Base-by-base conservation (phyloP, 2,113 vertebrate species). In the Crotalus horridus region DNA sequence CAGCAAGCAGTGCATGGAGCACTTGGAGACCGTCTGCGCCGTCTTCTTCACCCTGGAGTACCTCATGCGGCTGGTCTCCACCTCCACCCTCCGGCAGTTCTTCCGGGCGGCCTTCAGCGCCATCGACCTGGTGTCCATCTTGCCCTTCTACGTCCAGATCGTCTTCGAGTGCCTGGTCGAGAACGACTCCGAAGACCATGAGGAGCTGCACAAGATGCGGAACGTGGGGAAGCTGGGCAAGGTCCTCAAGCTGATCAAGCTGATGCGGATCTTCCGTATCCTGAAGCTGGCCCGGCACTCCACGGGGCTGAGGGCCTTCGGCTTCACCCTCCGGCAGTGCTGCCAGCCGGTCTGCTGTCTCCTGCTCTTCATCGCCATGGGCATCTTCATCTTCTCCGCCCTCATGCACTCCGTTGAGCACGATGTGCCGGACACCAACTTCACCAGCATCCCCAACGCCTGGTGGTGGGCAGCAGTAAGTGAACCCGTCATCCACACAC, bases 391-490 rank as follows among this genome's bases (percentile, higher is more conserved):
- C 90, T 99, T 99, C 97, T 99, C 99, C 0, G 98, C 99, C 48
- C 97, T 99, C 87, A 98, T 99, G 98, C 98, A 98, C 96, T 99
- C 98, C 0, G 99, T 98, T 95, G 99, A 99, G 95, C 98, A 98
- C 1, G 98, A 99, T 43, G 97, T 98, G 90, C 98, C 97, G 0
- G 98, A 98, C 69, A 98, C 98, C 0, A 98, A 98, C 0, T 99
- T 99, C 97, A 98, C 98, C 97, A 99, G 99, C 90, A 99, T 99
- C 89, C 98, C 98, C n/a, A 97, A 97, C 0, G 96, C 98, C 0
- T 99, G 98, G 98, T 99, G 98, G 99, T 99, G 98, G 99, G 98
- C 99, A 51, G 98, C 99, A 93, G 99, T 99, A 97, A 98, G 99
- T 96, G n/a, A 69, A 43, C 7, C 58, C 1, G 6, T 61, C 21